Conservation (phyloP, 2,113 vertebrate species). For the Ciconia boyciana region DNA sequence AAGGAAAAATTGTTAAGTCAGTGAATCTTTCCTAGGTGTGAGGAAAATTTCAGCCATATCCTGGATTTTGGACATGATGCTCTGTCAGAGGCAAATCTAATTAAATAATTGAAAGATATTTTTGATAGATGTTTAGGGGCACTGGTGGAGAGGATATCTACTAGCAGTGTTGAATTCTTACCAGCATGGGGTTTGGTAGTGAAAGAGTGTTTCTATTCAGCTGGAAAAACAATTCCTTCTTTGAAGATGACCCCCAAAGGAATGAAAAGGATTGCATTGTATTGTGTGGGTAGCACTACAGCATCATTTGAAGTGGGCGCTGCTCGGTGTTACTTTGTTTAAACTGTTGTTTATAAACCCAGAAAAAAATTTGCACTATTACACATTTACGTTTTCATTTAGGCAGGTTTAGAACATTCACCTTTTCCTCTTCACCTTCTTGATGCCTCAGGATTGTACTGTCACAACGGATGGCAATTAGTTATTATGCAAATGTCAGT, state of each 20-base stretch:
- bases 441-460: neutral
- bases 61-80: neutral
- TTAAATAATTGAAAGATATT: neutral
- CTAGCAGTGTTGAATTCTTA: neutral
- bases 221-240: conserved; percentile 4
- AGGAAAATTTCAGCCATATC: neutral
- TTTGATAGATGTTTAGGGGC: neutral
- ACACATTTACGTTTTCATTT: neutral
- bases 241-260: neutral
- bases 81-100: neutral
- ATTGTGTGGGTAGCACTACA: neutral
- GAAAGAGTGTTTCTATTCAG: neutral
- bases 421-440: neutral
- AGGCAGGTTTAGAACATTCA: neutral
- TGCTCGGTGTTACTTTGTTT: neutral
- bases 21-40: neutral
- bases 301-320: conserved; percentile 14
- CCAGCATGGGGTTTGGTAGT: neutral
- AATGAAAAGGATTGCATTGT: neutral
- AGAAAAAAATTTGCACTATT: neutral
- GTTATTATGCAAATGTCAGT: neutral
- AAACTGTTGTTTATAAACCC: neutral
- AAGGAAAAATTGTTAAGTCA: neutral
- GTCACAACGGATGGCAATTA: neutral
- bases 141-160: neutral